Evolutionary conservation across 2,888 invertebrate genomes (phyloP).

Genomic region (Villa cingulata): DNA sequence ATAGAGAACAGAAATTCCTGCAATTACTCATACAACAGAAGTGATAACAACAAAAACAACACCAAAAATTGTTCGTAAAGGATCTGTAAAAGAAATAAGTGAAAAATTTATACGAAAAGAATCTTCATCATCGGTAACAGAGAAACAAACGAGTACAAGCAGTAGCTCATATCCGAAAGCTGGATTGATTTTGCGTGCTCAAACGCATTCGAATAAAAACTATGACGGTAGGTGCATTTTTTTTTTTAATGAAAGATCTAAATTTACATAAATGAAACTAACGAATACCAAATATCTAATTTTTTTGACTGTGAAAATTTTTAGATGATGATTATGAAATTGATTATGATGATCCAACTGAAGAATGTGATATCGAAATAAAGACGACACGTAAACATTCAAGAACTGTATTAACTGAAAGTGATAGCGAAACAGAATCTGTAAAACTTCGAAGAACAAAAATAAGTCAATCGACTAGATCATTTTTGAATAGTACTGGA

Average conservation of each 20-base stretch:
- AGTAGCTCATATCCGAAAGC: constrained; percentile 50
- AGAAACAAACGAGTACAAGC: constrained; percentile 14
- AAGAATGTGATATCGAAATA: constrained; percentile 19
- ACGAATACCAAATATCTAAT: no score
- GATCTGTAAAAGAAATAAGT: constrained; percentile 63
- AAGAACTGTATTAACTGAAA: constrained; percentile 17
- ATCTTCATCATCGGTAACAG: constrained; percentile 25
- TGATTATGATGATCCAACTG: constrained; percentile 13
- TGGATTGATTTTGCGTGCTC: constrained; percentile 54
- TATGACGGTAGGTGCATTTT: background rate
- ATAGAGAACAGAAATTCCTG: background rate
- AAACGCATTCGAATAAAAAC: constrained; percentile 22
- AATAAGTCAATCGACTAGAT: constrained; percentile 32
- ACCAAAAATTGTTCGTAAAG: constrained; percentile 41
- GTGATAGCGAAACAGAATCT: constrained; percentile 24
- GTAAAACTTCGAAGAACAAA: constrained; percentile 17
- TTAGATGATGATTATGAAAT: no score
- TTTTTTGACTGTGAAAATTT: no score
- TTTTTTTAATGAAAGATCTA: no score
- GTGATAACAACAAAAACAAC: background rate
- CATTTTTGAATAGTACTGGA: constrained; percentile 54
- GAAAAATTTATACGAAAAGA: constrained; percentile 61
- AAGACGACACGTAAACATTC: constrained; percentile 18
- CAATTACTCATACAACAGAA: background rate
- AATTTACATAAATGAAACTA: no score